A percentile compares a stretch with the other conserved stretches of the same genome.
Conservation (phyloP, 2,888 invertebrate genomes). For the Trissolcus brochymenae region DNA sequence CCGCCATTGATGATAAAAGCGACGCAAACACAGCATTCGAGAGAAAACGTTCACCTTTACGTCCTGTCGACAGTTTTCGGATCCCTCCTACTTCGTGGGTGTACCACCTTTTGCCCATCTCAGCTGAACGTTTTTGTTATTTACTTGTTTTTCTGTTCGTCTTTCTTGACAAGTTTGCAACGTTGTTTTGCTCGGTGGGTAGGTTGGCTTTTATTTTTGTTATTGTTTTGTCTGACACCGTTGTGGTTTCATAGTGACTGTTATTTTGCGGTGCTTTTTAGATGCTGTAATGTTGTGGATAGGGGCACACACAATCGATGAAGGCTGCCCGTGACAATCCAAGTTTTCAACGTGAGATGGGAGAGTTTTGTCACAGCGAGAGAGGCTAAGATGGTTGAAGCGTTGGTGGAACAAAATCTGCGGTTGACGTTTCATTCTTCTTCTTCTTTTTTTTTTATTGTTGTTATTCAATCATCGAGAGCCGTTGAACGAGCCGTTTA, state of each 20-base stretch:
- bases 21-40: constrained; percentile 41
- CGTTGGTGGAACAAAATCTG: constrained; percentile 6
- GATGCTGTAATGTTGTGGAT: not conserved
- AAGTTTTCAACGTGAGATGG: not conserved
- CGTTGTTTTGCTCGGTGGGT: no score
- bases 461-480: no score
- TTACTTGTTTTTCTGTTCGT: not conserved
- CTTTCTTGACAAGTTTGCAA: not conserved
- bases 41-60: constrained; percentile 34
- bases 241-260: not conserved
- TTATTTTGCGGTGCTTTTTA: no score
- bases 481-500: no score
- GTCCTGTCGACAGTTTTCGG: constrained; percentile 24
- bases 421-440: no score
- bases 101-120: not conserved
- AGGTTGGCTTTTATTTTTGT: no score
- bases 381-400: constrained; percentile 13
- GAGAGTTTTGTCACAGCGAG: constrained; percentile 6
- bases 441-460: no score
- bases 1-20: constrained; percentile 52
- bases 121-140: not conserved
- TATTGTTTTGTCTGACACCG: not conserved
- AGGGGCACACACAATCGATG: constrained; percentile 5
- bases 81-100: not conserved
- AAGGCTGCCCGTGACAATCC: not conserved